Percentiles rank a stretch among this genome's conserved stretches.
phyloP scores from a whole-genome alignment of 1,140 invertebrate genomes.

The Drosophila kurseongensis region DNA sequence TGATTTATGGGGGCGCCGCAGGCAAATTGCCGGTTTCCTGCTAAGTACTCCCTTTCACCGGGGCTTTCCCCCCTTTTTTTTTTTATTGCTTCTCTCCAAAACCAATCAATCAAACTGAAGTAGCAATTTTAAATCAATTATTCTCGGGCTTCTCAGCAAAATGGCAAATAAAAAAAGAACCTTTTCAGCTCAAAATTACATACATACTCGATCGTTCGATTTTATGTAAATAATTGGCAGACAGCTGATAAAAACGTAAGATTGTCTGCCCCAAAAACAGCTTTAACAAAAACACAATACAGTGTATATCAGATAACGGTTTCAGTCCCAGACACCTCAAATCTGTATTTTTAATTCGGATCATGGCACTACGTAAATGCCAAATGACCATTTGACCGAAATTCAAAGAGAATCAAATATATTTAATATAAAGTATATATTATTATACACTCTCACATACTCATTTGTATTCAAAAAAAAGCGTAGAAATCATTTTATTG shows the following conservation, averaged over 20 bases:
- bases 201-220: not conserved
- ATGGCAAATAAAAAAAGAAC: not conserved
- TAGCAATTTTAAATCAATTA: constrained; percentile 20
- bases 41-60: constrained; percentile 18
- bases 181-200: not conserved
- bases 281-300: not conserved
- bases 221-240: constrained; percentile 22
- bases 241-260: constrained; percentile 47
- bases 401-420: not conserved
- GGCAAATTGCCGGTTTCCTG: constrained; percentile 20
- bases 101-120: constrained; percentile 20
- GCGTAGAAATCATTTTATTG: too few species aligned
- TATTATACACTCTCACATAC: too few species aligned
- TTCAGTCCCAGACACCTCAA: not conserved
- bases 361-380: constrained; percentile 12
- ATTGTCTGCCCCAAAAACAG: constrained; percentile 17
- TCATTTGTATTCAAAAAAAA: too few species aligned
- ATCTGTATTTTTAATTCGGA: constrained; percentile 3
- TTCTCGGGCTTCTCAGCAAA: not conserved
- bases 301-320: constrained; percentile 8
- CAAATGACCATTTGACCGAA: not conserved
- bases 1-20: constrained; percentile 30
- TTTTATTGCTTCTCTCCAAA: not conserved
- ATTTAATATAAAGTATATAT: too few species aligned
- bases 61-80: not conserved